Conservation (phyloP, 2,888 invertebrate genomes). For the Tupiocoris notatus region DNA sequence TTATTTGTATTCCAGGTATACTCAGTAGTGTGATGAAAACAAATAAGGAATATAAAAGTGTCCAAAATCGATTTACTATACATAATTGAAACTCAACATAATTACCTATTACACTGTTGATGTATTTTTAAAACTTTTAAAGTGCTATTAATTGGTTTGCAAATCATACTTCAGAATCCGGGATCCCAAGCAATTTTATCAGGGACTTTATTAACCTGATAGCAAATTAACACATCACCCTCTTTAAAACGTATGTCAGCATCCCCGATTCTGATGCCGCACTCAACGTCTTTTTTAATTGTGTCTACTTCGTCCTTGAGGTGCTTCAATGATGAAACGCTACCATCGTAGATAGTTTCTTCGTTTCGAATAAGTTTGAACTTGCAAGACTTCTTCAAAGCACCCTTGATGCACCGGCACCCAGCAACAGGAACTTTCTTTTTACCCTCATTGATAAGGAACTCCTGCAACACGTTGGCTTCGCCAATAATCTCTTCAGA, state of each 20-base stretch:
- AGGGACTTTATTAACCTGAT: conserved; percentile 62
- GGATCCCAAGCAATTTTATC: conserved; percentile 81
- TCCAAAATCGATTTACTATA: too few species aligned
- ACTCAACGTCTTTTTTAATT: conserved; percentile 82
- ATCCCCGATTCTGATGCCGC: conserved; percentile 78
- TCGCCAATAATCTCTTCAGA: conserved; percentile 80
- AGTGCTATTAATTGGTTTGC: too few species aligned
- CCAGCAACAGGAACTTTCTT: conserved; percentile 86
- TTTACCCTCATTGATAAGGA: conserved; percentile 74
- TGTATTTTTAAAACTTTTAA: too few species aligned
- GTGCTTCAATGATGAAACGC: conserved; percentile 72
- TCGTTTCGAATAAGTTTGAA: conserved; percentile 69
- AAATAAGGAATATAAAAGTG: too few species aligned
- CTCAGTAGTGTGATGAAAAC: too few species aligned
- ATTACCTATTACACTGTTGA: too few species aligned
- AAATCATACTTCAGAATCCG: conserved; percentile 65
- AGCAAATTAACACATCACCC: conserved; percentile 79
- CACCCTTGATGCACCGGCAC: conserved; percentile 77
- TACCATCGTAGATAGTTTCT: conserved; percentile 71
- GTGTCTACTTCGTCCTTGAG: conserved; percentile 81
- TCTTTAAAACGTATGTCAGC: conserved; percentile 62
- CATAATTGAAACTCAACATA: too few species aligned
- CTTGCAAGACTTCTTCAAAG: conserved; percentile 64
- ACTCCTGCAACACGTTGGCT: conserved; percentile 81
- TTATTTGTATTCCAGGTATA: too few species aligned